Conservation (phyloP, 2,888 invertebrate species). For the Dermolepida albohirtum region DNA sequence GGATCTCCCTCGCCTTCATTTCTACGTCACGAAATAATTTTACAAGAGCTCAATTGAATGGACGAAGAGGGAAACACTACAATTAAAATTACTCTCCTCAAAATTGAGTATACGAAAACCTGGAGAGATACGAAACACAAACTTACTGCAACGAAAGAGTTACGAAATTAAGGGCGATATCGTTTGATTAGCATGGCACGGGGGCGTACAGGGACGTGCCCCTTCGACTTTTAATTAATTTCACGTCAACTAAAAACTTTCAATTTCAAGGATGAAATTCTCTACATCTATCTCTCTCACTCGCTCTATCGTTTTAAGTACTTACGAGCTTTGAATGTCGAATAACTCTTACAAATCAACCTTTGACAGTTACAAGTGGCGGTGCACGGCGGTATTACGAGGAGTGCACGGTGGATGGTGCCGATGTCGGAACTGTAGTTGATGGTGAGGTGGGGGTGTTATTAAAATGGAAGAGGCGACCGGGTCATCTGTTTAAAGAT, state of each 20-base stretch:
- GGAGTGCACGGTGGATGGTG: not conserved
- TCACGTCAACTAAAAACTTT: constrained; percentile 55
- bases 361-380: constrained; percentile 39
- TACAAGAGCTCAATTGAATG: constrained; percentile 23
- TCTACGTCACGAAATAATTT: constrained; percentile 26
- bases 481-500: constrained; percentile 32
- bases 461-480: constrained; percentile 20
- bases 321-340: constrained; percentile 54
- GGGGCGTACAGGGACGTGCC: not conserved
- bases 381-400: not conserved
- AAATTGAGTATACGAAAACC: not conserved
- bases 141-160: not conserved
- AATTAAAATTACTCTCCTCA: constrained; percentile 23
- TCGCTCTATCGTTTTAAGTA: constrained; percentile 44
- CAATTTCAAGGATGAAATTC: constrained; percentile 56
- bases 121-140: not conserved
- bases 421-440: not conserved
- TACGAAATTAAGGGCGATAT: not conserved
- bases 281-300: constrained; percentile 14
- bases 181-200: too few species aligned
- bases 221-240: constrained; percentile 58
- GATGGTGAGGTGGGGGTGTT: not conserved
- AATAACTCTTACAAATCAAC: constrained; percentile 43
- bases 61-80: constrained; percentile 25
- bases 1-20: constrained; percentile 17